Evolutionary conservation across 2,113 vertebrate species (phyloP), one percentile per base, ranked within the genome.

Genomic region (Anguilla rostrata): DNA sequence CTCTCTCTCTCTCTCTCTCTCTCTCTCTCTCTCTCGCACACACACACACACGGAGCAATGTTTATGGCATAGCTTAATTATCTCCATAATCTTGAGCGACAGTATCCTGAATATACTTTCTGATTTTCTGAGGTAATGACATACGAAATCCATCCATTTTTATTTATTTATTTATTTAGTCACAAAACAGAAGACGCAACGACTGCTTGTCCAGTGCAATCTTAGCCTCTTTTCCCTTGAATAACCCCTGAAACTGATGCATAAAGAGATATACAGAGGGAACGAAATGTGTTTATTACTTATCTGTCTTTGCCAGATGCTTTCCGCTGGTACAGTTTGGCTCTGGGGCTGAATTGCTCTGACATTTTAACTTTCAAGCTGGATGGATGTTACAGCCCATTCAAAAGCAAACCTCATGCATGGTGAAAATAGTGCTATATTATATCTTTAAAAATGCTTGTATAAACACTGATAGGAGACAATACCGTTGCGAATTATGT

Each of bases 61-160:
- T 86, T 82, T 89, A 86, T 79, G 41, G 82, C 66, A 85, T 82
- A 88, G 89, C 91, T 91, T 94, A 93, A 94, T 94, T 94, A 94
- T 90, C 90, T 88, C 53, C 83, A 91, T 94, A 93, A 94, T 94
- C 92, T 93, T 94, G 94, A 95, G 90, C 94, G 94, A 93, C 93
- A 94, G 91, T 86, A 83, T 87, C 90, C 86, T 92, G 88, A 93
- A 93, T 90, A 87, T 93, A 93, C 93, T 90, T 90, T 88, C 75
- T 83, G 91, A 92, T 93, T 94, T 93, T 92, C 92, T 1, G 40
- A 90, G 91, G 89, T 91, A 87, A 86, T 88, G 91, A 91, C 89
- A 91, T 91, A 88, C 88, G 89, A 89, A 89, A 91, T 90, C 40
- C 43, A 56, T 82, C 90, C 92, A 87, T 88, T 89, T 85, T 88